phyloP scores from a whole-genome alignment of 2,797 vertebrate species.

The Chloroceryle inda region DNA sequence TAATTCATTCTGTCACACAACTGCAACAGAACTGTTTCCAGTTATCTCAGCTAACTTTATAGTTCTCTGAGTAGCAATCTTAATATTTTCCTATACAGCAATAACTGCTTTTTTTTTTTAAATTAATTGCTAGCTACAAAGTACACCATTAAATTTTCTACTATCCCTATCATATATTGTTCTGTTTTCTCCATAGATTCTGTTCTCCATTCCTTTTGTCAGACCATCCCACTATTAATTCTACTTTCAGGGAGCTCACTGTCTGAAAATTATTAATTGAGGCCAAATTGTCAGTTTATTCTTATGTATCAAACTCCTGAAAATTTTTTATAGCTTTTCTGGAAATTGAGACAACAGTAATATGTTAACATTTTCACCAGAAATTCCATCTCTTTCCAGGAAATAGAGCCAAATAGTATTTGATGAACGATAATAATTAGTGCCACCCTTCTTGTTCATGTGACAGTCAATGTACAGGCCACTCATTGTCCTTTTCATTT shows the following conservation, averaged over 20 bases:
- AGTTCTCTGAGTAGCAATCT: neutral
- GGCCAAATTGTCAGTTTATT: neutral
- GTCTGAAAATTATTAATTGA: neutral
- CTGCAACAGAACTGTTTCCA: neutral
- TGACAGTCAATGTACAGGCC: neutral
- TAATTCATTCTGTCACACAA: neutral
- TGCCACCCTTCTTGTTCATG: neutral
- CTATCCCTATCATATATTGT: neutral
- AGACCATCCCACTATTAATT: neutral
- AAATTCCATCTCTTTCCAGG: neutral
- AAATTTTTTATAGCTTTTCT: neutral
- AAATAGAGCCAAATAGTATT: slow-evolving; percentile 10
- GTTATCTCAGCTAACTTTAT: neutral
- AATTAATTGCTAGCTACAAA: neutral
- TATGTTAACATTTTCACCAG: neutral
- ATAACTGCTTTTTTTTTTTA: neutral
- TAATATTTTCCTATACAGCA: neutral
- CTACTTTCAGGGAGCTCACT: neutral
- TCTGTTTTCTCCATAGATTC: neutral
- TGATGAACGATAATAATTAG: neutral
- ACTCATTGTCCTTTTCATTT: neutral
- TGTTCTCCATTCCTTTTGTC: neutral
- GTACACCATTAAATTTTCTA: neutral
- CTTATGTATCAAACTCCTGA: neutral
- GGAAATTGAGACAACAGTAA: neutral